Base-by-base conservation (phyloP, 1,140 invertebrate genomes). In the Maconellicoccus hirsutus region DNA sequence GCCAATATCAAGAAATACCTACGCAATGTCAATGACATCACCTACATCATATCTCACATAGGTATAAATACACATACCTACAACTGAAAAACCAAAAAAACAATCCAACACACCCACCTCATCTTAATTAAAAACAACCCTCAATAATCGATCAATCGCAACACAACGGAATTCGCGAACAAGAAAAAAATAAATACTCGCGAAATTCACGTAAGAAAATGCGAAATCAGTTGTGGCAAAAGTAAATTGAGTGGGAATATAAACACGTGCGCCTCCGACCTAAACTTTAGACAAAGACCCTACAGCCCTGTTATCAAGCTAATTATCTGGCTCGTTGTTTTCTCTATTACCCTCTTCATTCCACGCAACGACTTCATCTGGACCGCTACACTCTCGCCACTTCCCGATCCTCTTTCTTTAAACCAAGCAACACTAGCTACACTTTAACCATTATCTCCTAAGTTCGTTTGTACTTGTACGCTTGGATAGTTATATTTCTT, bases 301-400 rank as follows among this genome's bases (percentile, higher is more conserved):
- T 66, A 66, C 61, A 66, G 61, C 61, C 61, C 61, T 66, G 61
- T 66, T 66, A 66, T 66, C 61, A 66, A 66, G 61, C 61, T 66
- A 66, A 66, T 66, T 66, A 66, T 66, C 61, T 66, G 61, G 61
- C 61, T 66, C 61, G 61, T 66, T 66, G 61, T 66, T 66, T 66
- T 66, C 61, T 66, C 61, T 66, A 66, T 66, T 66, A 26, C 61
- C 61, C 61, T 66, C 61, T 66, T 66, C 61, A 66, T 66, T 66
- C 61, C 10, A 26, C 7, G 19, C 61, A 66, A 66, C 61, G 61
- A 66, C 61, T 66, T 66, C 61, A 23, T 66, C 61, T 66, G 61
- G 61, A 66, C 61, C 61, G 61, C 61, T 19, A 66, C 61, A 66
- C 61, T 25, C 22, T 66, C 61, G 61, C 61, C 21, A 66, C 61